Evolutionary conservation across 2,888 invertebrate species (phyloP), one percentile per base, ranked within the genome.

Genomic region (Eilema depressum): DNA sequence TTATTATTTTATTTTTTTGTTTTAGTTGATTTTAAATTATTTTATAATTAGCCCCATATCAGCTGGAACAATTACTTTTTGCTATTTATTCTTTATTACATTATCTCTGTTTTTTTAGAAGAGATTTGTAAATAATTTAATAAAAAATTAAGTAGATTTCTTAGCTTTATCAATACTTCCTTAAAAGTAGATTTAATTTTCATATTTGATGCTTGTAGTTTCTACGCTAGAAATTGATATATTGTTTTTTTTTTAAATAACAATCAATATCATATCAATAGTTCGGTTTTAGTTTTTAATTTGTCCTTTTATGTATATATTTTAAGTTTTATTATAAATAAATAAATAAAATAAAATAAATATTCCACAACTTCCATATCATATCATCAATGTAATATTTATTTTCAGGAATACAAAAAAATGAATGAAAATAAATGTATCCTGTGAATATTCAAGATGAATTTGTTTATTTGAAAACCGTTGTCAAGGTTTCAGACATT

Each of bases 381-480:
- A 53, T n/a, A n/a, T n/a, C 7, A 53, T 53, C 2, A 17, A 53
- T 26, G 7, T 26, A 10, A 56, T n/a, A 26, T 37, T 64, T 64
- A 64, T 26, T 64, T 64, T 64, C 63, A 53, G 63, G 30, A 59
- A 30, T 66, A 66, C n/a, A 33, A 56, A 33, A 66, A 59, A 12
- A 20, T 53, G 53, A 53, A 60, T 66, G 37, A 66, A 53, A 30
- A 20, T 25, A 26, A 37, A 37, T 63, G n/a, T 37, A n/a, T 26
- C 23, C 25, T 37, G 10, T 41, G 41, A 41, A 41, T 37, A 30
- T 59, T 26, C 26, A 59, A 59, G 26, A 26, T 26, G 23, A 23
- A 59, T 14, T 25, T 59, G n/a, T 53, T 20, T 57, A 12, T 25
- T 57, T 59, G 57, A 59, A 59, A 3, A 26, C 53, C 53, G 2